Evolutionary conservation across 1,140 invertebrate genomes (phyloP).

Genomic region (Leptonema lineaticorne): DNA sequence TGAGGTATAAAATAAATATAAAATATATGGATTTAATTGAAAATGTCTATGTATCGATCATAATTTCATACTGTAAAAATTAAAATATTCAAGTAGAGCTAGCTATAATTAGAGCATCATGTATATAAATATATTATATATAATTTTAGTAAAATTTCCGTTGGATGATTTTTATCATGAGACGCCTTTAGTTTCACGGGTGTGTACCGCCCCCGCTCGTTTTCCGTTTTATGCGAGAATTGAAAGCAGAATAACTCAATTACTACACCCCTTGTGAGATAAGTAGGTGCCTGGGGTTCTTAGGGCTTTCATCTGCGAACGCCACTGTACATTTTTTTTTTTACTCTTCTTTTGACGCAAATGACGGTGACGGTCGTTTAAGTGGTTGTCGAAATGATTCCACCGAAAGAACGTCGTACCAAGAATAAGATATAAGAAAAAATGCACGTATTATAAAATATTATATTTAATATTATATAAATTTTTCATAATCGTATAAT

Average conservation of each 20-base stretch:
- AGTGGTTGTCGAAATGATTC: no score
- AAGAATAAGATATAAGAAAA: no score
- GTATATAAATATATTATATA: background rate
- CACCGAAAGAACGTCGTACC: no score
- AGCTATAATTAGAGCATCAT: background rate
- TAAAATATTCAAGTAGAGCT: background rate
- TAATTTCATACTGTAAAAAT: background rate
- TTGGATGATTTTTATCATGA: conserved; percentile 34
- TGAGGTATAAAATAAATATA: background rate
- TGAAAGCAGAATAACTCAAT: conserved; percentile 37
- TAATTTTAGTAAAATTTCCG: conserved; percentile 12
- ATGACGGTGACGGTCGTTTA: background rate
- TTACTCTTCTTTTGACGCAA: background rate
- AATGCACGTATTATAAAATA: no score
- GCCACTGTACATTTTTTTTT: background rate
- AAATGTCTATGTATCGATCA: background rate
- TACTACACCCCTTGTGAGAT: background rate
- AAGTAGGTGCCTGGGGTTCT: background rate
- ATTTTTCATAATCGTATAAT: no score
- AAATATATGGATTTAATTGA: background rate
- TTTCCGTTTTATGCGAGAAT: conserved; percentile 25
- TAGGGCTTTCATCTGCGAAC: background rate
- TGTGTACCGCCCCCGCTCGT: conserved; percentile 12
- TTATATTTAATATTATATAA: no score
- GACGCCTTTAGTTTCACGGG: no score